phyloP scores from a whole-genome alignment of 2,797 vertebrate genomes.

The Nannoperca obscura region DNA sequence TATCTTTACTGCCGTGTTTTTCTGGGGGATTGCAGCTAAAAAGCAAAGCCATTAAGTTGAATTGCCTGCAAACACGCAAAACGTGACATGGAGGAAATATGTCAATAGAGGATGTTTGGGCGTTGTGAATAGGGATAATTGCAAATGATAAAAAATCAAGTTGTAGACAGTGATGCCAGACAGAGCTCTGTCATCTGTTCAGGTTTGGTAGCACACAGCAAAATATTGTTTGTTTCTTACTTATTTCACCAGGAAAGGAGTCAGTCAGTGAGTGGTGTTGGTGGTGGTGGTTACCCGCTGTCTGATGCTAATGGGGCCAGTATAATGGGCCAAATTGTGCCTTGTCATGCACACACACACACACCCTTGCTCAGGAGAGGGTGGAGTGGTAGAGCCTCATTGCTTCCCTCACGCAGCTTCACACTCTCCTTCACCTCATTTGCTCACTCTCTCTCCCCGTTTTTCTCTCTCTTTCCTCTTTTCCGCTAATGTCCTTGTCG shows the following conservation, averaged over 20 bases:
- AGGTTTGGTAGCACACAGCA: background rate
- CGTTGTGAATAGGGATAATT: conserved; percentile 2
- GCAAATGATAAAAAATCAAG: conserved; percentile 9
- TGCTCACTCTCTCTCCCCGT: conserved; percentile 14
- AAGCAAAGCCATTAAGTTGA: conserved; percentile 65
- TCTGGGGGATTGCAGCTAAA: conserved; percentile 70
- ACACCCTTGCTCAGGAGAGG: background rate
- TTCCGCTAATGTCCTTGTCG: background rate
- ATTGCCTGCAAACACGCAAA: conserved; percentile 51
- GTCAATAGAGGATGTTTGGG: conserved; percentile 4
- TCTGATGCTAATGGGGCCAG: conserved; percentile 70
- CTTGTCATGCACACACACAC: conserved; percentile 25
- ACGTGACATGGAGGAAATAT: conserved; percentile 3
- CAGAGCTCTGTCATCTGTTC: too few species aligned
- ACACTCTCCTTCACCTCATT: conserved; percentile 19
- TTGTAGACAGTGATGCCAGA: too few species aligned
- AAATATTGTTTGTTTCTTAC: conserved; percentile 22
- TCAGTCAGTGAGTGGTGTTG: background rate
- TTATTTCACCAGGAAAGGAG: conserved; percentile 24
- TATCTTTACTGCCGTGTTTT: conserved; percentile 87
- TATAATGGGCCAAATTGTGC: conserved; percentile 41
- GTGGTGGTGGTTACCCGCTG: conserved; percentile 43
- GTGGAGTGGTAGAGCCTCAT: conserved; percentile 53
- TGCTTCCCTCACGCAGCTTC: conserved; percentile 58
- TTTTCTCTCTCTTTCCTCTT: background rate